Evolutionary conservation across 2,888 invertebrate genomes (phyloP).

Genomic region (Leptura quadrifasciata): DNA sequence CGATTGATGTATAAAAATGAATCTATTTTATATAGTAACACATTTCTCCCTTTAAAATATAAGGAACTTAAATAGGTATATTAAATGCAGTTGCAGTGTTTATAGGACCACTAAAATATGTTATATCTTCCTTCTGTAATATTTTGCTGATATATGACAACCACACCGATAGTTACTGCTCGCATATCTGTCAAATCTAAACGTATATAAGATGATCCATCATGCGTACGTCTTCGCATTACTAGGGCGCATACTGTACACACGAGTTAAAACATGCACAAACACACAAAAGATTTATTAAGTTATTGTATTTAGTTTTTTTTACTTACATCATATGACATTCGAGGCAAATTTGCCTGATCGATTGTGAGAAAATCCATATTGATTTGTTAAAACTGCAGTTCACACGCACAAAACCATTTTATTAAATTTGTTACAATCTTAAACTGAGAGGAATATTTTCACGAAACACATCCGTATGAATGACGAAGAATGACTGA

Average conservation of each 20-base stretch:
- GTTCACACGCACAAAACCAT: slow-evolving; percentile 43
- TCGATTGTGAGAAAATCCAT: slow-evolving; percentile 68
- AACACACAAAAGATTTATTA: slow-evolving; percentile 70
- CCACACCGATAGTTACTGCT: slow-evolving; percentile 43
- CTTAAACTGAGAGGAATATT: slow-evolving; percentile 42
- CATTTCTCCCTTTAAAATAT: too few relatives aligned
- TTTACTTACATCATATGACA: slow-evolving; percentile 61
- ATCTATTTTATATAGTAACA: too few relatives aligned
- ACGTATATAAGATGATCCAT: slow-evolving; percentile 65
- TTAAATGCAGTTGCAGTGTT: neutral
- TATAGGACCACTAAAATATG: neutral
- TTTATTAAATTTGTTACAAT: slow-evolving; percentile 27
- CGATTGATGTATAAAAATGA: too few relatives aligned
- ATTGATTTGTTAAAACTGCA: slow-evolving; percentile 26
- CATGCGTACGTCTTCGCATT: slow-evolving; percentile 69
- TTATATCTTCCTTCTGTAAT: slow-evolving; percentile 24
- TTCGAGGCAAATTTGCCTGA: slow-evolving; percentile 67
- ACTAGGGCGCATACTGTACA: slow-evolving; percentile 67
- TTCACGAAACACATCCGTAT: slow-evolving; percentile 61
- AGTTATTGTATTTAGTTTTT: slow-evolving; percentile 67
- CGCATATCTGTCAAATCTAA: slow-evolving; percentile 52
- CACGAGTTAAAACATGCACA: slow-evolving; percentile 69
- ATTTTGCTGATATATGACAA: slow-evolving; percentile 32
- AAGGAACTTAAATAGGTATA: neutral
- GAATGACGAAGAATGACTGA: slow-evolving; percentile 71